Base-by-base conservation (phyloP, 2,113 vertebrate genomes). In the Coptodon bakossiorum region DNA sequence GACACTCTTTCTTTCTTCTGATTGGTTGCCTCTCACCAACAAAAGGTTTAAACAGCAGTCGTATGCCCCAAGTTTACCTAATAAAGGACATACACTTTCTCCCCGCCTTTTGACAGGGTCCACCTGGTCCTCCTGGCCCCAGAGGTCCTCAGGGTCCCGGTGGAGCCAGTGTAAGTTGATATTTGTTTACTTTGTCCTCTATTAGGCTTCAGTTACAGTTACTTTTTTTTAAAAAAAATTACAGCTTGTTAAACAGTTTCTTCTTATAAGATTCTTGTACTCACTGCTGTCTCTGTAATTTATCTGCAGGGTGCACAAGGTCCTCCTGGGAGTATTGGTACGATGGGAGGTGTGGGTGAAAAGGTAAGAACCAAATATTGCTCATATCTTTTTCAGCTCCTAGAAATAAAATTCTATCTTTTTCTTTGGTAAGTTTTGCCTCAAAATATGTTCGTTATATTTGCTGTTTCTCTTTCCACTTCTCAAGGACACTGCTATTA, bases 81-180 rank as follows among this genome's bases (percentile, higher is more conserved):
- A 19, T 78, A 48, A 52, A 31, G 45, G 27, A 78, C 27, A 52
- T 50, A 1, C 6, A 0, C 45, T 27, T 38, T 38, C 22, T 81
- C 4, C 45, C 2, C 17, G 12, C 80, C 48, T 80, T 14, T 50
- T 86, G 57, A 86, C 90, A 99, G 99, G 99, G 99, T 96, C 98
- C 98, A 86, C 98, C 98, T 84, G 98, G 98, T 94, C 98, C 98
- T 80, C 98, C 98, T 78, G 98, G 98, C 54, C 98, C 98, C 27
- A 97, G 98, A 97, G 98, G 98, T 90, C 98, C 98, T 54, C 98
- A 99, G 83, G 98, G 98, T 91, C 87, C 98, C 85, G 97, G 97
- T 45, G 98, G 98, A 96, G 97, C 98, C 84, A 97, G 97, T 89
- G 98, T 99, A 96, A 98, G 98, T 96, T 88, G 82, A 7, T 52